These are phyloP conservation scores for Neoseiulus cucumeris DNA, from an alignment of 1,140 invertebrate genomes.

Conservation along the genomic window DNA sequence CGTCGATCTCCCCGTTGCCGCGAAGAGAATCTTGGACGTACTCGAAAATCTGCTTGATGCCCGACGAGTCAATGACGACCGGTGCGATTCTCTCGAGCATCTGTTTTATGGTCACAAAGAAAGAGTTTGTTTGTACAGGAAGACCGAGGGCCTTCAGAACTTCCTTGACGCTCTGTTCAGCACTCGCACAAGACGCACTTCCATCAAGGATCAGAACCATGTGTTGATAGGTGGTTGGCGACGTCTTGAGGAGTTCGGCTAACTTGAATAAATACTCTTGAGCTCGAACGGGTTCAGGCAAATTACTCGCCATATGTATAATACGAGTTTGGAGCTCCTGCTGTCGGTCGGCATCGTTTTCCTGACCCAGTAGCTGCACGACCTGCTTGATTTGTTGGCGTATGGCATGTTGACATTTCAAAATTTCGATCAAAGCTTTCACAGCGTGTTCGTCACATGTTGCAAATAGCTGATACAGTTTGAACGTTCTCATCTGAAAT, in stretches of 20 bases:
- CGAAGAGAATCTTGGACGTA: constrained; percentile 24
- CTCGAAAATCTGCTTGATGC: constrained; percentile 30
- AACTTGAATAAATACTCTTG: constrained; percentile 3
- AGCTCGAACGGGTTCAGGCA: background rate
- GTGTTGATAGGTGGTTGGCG: background rate
- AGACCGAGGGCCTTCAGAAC: constrained; percentile 82
- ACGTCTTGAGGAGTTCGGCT: background rate
- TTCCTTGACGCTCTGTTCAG: constrained; percentile 29
- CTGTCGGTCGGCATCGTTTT: background rate
- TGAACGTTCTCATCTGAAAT: constrained; percentile 62
- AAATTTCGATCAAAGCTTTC: constrained; percentile 81
- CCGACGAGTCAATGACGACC: constrained; percentile 78
- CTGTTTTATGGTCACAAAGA: constrained; percentile 88
- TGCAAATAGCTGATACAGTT: constrained; percentile 69
- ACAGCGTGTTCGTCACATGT: constrained; percentile 86
- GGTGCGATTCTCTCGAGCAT: constrained; percentile 77
- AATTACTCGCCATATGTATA: background rate
- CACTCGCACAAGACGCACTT: background rate
- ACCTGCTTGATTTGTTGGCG: constrained; percentile 18
- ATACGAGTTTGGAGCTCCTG: background rate
- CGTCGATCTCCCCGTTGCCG: constrained; percentile 11
- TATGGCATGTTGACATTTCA: constrained; percentile 52
- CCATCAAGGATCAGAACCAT: constrained; percentile 7
- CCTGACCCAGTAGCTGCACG: background rate
- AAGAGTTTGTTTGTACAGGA: constrained; percentile 77